phyloP scores from a whole-genome alignment of 1,140 invertebrate species.

The Drosophila littoralis region DNA sequence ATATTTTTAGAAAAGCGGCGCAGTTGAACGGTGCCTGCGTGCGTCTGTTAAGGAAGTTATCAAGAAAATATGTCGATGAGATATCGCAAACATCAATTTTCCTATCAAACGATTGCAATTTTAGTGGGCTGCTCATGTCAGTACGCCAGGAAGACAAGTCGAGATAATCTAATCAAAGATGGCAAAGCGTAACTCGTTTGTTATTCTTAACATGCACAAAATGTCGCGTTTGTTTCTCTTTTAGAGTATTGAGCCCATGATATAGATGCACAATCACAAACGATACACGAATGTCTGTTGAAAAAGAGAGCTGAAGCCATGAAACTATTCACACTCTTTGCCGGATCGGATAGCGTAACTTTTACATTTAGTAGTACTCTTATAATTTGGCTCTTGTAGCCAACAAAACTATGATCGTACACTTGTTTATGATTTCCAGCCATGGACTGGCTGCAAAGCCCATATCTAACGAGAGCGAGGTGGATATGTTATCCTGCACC shows the following conservation, averaged over 20 bases:
- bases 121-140: conserved; percentile 15
- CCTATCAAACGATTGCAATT: conserved; percentile 20
- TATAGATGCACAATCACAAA: conserved; percentile 5
- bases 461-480: conserved; percentile 4
- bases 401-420: not conserved
- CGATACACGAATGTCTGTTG: not conserved
- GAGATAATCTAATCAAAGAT: conserved; percentile 6
- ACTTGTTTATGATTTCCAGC: conserved; percentile 3
- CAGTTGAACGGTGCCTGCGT: conserved; percentile 82
- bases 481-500: conserved; percentile 11
- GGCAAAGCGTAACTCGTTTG: conserved; percentile 61
- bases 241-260: conserved; percentile 39
- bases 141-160: conserved; percentile 25
- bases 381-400: conserved; percentile 51
- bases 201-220: conserved; percentile 51
- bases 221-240: conserved; percentile 63
- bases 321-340: conserved; percentile 15
- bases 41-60: conserved; percentile 48
- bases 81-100: conserved; percentile 10
- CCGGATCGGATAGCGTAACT: conserved; percentile 32
- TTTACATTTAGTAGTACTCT: conserved; percentile 19
- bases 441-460: conserved; percentile 3
- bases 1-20: conserved; percentile 72
- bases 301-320: conserved; percentile 8
- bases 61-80: conserved; percentile 18